Conservation (phyloP, 2,797 vertebrate species). For the Megalops cyprinoides region DNA sequence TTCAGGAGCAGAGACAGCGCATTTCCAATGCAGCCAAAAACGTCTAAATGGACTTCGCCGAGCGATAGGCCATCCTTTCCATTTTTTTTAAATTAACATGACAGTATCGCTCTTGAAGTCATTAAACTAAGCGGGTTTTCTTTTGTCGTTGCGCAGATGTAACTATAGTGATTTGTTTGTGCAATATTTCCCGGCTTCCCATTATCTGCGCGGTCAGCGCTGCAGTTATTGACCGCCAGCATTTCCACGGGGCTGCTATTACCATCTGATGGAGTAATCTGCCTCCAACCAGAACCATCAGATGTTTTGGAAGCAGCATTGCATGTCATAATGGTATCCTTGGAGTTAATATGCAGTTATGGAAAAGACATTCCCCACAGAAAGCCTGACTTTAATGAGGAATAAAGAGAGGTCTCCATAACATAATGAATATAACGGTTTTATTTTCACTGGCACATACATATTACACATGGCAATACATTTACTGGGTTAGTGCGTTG, state of each 20-base stretch:
- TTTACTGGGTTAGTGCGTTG: no score
- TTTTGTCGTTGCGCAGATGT: conserved; percentile 32
- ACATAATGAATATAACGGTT: no score
- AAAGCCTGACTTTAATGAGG: no score
- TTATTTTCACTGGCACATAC: no score
- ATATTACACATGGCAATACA: no score
- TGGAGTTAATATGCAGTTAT: conserved; percentile 65
- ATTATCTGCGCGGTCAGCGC: conserved; percentile 45
- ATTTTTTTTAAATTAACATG: conserved; percentile 44
- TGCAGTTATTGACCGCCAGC: no score
- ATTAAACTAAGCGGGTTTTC: conserved; percentile 23
- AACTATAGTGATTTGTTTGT: conserved; percentile 33
- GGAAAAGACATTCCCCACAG: conserved; percentile 56
- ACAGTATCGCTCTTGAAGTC: conserved; percentile 38
- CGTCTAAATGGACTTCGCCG: conserved; percentile 31
- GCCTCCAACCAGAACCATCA: conserved; percentile 48
- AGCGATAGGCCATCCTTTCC: conserved; percentile 31
- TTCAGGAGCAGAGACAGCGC: not conserved
- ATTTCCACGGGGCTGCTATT: no score
- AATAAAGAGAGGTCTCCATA: no score
- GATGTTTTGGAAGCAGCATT: conserved; percentile 62
- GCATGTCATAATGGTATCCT: conserved; percentile 55
- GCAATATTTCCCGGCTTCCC: conserved; percentile 48
- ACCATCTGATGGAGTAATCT: conserved; percentile 54
- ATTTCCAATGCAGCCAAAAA: not conserved